These are phyloP conservation scores for Cydia pomonella DNA, from an alignment of 1,140 invertebrate species.

Conservation along the genomic window DNA sequence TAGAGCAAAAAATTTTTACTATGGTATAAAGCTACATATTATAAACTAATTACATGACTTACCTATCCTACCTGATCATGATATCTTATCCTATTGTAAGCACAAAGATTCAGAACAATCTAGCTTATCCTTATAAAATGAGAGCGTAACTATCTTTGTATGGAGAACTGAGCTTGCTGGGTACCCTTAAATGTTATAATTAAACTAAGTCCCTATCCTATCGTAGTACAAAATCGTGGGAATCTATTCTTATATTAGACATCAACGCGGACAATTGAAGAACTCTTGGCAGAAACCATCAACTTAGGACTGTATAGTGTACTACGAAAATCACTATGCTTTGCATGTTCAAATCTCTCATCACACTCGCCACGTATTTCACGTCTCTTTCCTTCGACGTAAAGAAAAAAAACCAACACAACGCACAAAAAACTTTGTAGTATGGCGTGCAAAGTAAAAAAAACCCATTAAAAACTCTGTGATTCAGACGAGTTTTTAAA, in stretches of 20 bases:
- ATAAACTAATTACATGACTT: too few species aligned
- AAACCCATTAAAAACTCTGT: slow-evolving; percentile 5
- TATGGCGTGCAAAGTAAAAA: neutral
- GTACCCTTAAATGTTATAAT: too few species aligned
- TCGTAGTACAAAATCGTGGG: neutral
- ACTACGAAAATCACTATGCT: neutral
- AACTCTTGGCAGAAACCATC: neutral
- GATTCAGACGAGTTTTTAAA: slow-evolving; percentile 14
- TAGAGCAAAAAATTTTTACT: too few species aligned
- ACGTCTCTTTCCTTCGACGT: neutral
- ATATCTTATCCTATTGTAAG: too few species aligned
- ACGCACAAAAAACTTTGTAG: slow-evolving; percentile 5
- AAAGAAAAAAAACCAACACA: neutral
- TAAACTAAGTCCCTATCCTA: too few species aligned
- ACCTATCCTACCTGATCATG: too few species aligned
- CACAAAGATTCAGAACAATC: too few species aligned
- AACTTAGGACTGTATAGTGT: neutral
- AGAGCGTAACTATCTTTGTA: too few species aligned
- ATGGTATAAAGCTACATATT: too few species aligned
- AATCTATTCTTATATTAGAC: slow-evolving; percentile 1
- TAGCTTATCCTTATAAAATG: too few species aligned
- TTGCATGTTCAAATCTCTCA: neutral
- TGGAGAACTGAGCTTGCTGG: too few species aligned
- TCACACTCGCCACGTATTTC: neutral
- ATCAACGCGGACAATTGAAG: neutral